Evolutionary conservation across 2,888 invertebrate genomes (phyloP), one percentile per base, ranked within the genome.

Genomic region (Drosophila kuntzei): DNA sequence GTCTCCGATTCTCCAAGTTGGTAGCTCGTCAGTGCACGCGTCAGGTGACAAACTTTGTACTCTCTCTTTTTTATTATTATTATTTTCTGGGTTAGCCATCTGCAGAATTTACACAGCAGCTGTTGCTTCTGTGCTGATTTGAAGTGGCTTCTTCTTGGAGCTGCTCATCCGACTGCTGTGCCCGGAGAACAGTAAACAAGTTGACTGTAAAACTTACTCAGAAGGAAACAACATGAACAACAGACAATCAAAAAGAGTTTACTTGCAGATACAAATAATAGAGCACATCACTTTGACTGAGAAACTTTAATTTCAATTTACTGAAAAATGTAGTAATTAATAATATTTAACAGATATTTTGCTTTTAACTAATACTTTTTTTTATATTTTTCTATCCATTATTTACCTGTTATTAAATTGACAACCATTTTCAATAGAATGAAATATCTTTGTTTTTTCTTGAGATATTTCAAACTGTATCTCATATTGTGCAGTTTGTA

Each of bases 11-110:
- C 50, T 58, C 41, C 39, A 55, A 54, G 73, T 59, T 74, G 75
- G 58, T 51, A 62, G 71, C 71, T 50, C 36, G 58, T 80, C 72
- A 77, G 51, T 87, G 83, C 80, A 86, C 82, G 88, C 87, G 87
- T 80, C 84, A 84, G 87, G 89, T 84, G 84, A 84, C 84, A 83
- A 83, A 78, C 65, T 82, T 70, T 63, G 39, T 61, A 47, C 47
- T 47, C 20, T 50, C 47, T 37, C 60, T 37, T 37, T 32, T 20
- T 34, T 36, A 32, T 44, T 18, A 11, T 18, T 61, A 39, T 53
- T 37, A 20, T 41, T 20, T 27, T 32, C 37, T 14, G 14, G 49
- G 41, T 68, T 61, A 51, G 44, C 63, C 76, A 62, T 71, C 62
- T 59, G 63, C 50, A 36, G 47, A 55, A 27, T 46, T 68, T 27